phyloP scores from a whole-genome alignment of 2,113 vertebrate species.

The Crotalus horridus region DNA sequence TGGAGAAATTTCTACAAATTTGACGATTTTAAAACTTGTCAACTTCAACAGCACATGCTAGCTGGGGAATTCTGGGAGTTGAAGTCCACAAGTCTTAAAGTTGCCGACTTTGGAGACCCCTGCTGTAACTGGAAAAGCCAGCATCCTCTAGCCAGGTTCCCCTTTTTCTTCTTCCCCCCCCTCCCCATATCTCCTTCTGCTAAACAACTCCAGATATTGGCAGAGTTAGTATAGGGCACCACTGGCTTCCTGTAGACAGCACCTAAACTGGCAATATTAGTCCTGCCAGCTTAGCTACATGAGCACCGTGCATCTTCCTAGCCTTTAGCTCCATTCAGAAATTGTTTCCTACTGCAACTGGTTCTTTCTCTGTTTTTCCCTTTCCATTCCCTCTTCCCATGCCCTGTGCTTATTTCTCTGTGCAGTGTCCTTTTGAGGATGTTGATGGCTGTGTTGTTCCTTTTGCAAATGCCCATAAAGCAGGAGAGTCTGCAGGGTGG shows the following conservation, averaged over 20 bases:
- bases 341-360: not conserved
- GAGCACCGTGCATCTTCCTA: not conserved
- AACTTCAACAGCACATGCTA: not conserved
- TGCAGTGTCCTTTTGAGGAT: conserved; percentile 27
- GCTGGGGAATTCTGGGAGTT: not conserved
- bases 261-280: not conserved
- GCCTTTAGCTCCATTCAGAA: not conserved
- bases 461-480: conserved; percentile 29
- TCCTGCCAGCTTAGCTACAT: not conserved
- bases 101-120: not conserved
- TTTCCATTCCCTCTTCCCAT: not conserved
- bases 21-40: not conserved
- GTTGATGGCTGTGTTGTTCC: not conserved
- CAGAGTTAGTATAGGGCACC: not conserved
- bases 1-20: not conserved
- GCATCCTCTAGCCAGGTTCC: not conserved
- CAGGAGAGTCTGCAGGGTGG: not conserved
- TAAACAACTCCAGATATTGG: rapidly evolving
- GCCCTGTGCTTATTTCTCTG: conserved; percentile 49
- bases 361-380: not conserved
- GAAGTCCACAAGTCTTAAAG: not conserved
- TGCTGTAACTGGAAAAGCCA: not conserved
- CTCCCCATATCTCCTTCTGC: not conserved
- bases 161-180: not conserved
- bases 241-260: rapidly evolving